phyloP scores from a whole-genome alignment of 1,140 invertebrate species.

The Pseudomyrmex cubaensis region DNA sequence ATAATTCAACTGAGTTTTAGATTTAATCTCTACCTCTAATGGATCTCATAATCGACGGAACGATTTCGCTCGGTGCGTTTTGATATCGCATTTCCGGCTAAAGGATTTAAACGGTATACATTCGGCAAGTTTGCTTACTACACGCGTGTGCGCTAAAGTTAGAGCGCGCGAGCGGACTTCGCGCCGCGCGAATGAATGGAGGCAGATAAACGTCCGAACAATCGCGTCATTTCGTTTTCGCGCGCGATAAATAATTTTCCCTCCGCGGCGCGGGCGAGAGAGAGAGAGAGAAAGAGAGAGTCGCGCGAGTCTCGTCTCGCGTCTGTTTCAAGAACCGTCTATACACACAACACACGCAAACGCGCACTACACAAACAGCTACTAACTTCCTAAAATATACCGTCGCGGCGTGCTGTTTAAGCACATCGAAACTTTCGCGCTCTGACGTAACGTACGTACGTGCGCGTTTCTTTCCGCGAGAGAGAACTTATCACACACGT shows the following conservation, averaged over 20 bases:
- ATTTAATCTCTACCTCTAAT: too few species aligned
- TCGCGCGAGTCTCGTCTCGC: constrained; percentile 42
- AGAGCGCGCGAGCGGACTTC: neutral
- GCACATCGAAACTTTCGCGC: constrained; percentile 29
- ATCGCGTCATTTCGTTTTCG: constrained; percentile 61
- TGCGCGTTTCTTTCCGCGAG: constrained; percentile 8
- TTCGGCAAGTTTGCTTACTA: too few species aligned
- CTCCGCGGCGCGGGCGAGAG: neutral
- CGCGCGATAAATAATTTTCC: constrained; percentile 55
- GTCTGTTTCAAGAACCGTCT: constrained; percentile 48
- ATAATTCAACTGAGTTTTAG: too few species aligned
- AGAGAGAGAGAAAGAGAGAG: constrained; percentile 4
- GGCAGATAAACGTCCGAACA: constrained; percentile 57
- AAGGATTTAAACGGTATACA: too few species aligned
- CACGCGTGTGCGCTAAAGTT: constrained; percentile 26
- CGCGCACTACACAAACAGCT: constrained; percentile 4
- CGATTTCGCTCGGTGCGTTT: too few species aligned
- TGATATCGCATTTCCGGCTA: too few species aligned
- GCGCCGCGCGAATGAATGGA: constrained; percentile 45
- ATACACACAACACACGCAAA: neutral
- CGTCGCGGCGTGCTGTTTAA: neutral
- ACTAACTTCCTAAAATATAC: constrained; percentile 43
- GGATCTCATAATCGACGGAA: too few species aligned
- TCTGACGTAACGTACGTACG: constrained; percentile 39
- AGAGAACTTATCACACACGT: neutral